Conservation (phyloP, 1,140 invertebrate species). For the Listronotus oregonensis region DNA sequence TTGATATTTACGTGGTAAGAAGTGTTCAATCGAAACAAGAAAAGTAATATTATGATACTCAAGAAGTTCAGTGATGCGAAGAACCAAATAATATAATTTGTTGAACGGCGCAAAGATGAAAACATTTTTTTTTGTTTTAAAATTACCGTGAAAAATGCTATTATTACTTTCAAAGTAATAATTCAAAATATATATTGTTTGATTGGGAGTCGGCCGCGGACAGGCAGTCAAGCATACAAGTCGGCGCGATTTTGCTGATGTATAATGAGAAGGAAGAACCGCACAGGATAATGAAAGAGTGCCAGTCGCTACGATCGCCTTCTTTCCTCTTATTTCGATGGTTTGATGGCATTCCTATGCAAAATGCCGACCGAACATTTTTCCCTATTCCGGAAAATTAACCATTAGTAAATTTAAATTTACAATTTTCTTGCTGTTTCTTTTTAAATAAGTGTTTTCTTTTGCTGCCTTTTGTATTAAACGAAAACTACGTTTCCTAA, state of each 20-base stretch:
- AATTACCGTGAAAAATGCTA: conserved; percentile 25
- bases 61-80: conserved; percentile 17
- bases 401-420: conserved; percentile 5
- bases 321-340: conserved; percentile 32
- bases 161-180: conserved; percentile 33
- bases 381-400: conserved; percentile 32
- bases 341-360: conserved; percentile 28
- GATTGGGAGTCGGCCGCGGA: conserved; percentile 19
- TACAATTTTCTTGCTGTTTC: no score
- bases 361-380: conserved; percentile 25
- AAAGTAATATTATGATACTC: conserved; percentile 14
- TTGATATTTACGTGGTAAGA: no score
- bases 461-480: no score
- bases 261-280: conserved; percentile 36
- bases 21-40: background rate
- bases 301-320: conserved; percentile 27
- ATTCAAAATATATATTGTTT: conserved; percentile 35
- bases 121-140: conserved; percentile 26
- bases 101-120: conserved; percentile 26
- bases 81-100: conserved; percentile 23
- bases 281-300: conserved; percentile 35
- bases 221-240: conserved; percentile 26
- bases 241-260: conserved; percentile 10
- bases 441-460: no score
- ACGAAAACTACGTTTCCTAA: no score